Percentiles rank a stretch among this genome's conserved stretches.
These are phyloP conservation scores for Poecile atricapillus DNA, from an alignment of 2,113 vertebrate genomes.

Conservation along the genomic window DNA sequence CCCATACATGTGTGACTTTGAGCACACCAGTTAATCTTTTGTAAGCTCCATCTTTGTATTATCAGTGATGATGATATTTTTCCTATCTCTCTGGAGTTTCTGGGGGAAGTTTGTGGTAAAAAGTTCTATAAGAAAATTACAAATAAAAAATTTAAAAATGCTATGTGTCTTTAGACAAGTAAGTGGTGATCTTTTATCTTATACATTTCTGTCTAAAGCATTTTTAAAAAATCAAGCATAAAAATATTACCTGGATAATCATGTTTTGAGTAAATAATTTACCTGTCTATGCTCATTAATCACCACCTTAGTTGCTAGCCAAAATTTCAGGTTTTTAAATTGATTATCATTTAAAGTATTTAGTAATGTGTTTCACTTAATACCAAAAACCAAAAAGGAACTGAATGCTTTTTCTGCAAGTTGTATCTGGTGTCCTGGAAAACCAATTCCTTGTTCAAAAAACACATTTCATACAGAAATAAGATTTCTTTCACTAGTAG, in stretches of 20 bases:
- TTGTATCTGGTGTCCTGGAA: constrained; percentile 5
- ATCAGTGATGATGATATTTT: neutral
- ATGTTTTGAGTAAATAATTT: neutral
- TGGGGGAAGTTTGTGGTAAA: neutral
- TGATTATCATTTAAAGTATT: neutral
- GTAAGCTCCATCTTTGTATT: neutral
- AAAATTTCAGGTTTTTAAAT: neutral
- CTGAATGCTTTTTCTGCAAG: neutral
- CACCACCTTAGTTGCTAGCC: neutral
- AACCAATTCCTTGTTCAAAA: neutral
- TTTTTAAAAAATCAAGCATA: neutral
- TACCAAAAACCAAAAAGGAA: neutral
- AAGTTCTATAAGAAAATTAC: neutral
- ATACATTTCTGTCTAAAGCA: neutral
- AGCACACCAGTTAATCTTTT: neutral
- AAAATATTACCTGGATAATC: neutral
- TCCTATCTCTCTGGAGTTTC: neutral
- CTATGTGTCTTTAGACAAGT: neutral
- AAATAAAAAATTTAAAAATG: neutral
- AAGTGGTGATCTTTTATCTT: neutral
- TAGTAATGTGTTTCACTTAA: neutral
- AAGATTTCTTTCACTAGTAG: constrained; percentile 33
- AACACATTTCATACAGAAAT: constrained; percentile 1
- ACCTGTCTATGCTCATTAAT: neutral
- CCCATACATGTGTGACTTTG: neutral